These are phyloP conservation scores for Spodoptera litura DNA, from an alignment of 1,140 invertebrate species.

Conservation along the genomic window DNA sequence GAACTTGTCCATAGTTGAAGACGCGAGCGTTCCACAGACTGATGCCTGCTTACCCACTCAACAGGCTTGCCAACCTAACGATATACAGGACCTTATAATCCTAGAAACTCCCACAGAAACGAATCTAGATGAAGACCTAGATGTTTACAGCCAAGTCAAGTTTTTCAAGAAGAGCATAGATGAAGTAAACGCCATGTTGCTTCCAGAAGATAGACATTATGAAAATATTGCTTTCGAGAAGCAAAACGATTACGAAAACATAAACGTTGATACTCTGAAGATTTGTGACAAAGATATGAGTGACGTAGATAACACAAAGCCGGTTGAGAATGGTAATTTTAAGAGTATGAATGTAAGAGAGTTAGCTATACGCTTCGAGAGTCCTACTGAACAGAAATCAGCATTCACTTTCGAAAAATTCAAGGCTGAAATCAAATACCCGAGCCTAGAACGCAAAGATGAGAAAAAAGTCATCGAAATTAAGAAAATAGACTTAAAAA, in stretches of 20 bases:
- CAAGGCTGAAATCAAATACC: constrained; percentile 75
- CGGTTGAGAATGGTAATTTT: constrained; percentile 73
- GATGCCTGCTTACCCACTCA: constrained; percentile 86
- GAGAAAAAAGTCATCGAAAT: constrained; percentile 52
- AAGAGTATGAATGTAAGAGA: constrained; percentile 85
- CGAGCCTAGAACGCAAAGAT: constrained; percentile 67
- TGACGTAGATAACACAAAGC: constrained; percentile 55
- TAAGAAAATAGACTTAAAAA: constrained; percentile 64
- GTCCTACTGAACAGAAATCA: constrained; percentile 84
- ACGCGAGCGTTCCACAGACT: constrained; percentile 82
- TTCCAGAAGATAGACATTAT: constrained; percentile 67
- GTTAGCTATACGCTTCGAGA: constrained; percentile 87
- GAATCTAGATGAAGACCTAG: constrained; percentile 71
- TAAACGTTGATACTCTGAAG: constrained; percentile 79
- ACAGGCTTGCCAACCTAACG: constrained; percentile 85
- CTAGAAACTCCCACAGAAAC: constrained; percentile 75
- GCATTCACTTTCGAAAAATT: constrained; percentile 82
- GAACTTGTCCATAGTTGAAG: constrained; percentile 83
- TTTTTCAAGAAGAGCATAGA: constrained; percentile 90
- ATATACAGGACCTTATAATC: constrained; percentile 75
- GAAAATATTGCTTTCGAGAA: constrained; percentile 77
- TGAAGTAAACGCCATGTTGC: constrained; percentile 90
- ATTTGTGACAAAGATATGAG: constrained; percentile 74
- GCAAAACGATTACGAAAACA: constrained; percentile 85
- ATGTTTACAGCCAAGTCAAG: constrained; percentile 92